These are phyloP conservation scores for Drosophila sucinea DNA, from an alignment of 1,140 invertebrate genomes.

Conservation along the genomic window DNA sequence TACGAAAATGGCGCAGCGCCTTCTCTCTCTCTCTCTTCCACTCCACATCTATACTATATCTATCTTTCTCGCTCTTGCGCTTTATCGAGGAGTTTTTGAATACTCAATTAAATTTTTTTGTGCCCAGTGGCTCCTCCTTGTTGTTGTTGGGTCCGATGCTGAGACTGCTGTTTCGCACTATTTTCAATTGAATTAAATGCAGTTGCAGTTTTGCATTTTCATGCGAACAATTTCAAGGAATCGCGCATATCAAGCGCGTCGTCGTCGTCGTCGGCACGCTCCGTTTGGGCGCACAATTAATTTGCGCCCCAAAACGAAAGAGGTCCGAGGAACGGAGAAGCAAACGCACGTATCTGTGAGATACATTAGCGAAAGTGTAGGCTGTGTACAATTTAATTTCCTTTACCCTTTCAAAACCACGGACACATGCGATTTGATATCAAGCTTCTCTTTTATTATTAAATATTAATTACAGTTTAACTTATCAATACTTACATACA, in stretches of 20 bases:
- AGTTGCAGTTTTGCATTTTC: constrained; percentile 66
- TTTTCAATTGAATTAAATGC: constrained; percentile 81
- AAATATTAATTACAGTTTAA: no score
- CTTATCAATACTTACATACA: no score
- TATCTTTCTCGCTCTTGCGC: constrained; percentile 9
- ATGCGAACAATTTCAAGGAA: constrained; percentile 83
- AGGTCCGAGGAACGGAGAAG: not conserved
- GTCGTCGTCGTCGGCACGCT: constrained; percentile 80
- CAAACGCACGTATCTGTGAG: constrained; percentile 69
- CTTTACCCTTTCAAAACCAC: constrained; percentile 34
- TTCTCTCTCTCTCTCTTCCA: not conserved
- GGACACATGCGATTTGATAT: not conserved
- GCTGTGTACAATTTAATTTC: constrained; percentile 78
- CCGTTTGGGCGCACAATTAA: constrained; percentile 83
- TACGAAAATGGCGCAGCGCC: constrained; percentile 57
- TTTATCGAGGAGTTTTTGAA: constrained; percentile 65
- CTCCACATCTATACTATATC: constrained; percentile 8
- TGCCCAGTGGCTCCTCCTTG: constrained; percentile 47
- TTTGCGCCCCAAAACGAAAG: constrained; percentile 77
- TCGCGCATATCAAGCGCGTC: constrained; percentile 83
- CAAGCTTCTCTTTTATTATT: not conserved
- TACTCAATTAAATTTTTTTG: constrained; percentile 77
- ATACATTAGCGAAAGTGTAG: constrained; percentile 81
- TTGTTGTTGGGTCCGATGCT: constrained; percentile 21
- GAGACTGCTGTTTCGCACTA: constrained; percentile 71